These are phyloP conservation scores for Lithobates sylvaticus DNA, from an alignment of 2,797 vertebrate species.

Conservation along the genomic window DNA sequence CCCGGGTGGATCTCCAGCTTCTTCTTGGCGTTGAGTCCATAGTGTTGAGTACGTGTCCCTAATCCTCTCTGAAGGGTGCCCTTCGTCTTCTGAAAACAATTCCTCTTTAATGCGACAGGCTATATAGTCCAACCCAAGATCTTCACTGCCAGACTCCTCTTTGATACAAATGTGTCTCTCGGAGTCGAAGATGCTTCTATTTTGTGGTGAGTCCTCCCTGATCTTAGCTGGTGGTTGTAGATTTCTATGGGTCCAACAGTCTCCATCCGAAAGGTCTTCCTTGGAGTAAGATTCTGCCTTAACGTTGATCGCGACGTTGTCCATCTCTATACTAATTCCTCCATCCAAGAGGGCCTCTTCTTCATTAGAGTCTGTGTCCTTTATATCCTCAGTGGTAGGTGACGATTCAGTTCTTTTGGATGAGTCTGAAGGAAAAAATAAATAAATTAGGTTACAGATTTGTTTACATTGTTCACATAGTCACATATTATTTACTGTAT, in stretches of 20 bases:
- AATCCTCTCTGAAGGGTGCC: background rate
- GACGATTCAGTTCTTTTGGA: background rate
- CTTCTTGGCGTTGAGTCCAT: background rate
- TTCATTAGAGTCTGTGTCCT: background rate
- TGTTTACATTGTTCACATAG: too few relatives aligned
- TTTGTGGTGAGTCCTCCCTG: background rate
- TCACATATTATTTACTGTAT: too few relatives aligned
- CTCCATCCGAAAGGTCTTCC: background rate
- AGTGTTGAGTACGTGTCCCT: background rate
- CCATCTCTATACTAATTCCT: background rate
- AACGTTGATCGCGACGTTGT: background rate
- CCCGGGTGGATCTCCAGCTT: accelerated
- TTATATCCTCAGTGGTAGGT: background rate
- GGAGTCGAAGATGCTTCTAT: background rate
- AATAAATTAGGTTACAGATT: background rate
- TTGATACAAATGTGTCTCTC: background rate
- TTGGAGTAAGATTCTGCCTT: background rate
- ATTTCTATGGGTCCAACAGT: background rate
- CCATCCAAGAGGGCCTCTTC: background rate
- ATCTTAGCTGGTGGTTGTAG: background rate
- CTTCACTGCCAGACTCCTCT: background rate
- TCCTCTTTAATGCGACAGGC: background rate
- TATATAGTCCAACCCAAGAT: background rate
- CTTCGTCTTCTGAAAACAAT: background rate
- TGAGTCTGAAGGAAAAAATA: background rate